Conservation (phyloP, 2,888 invertebrate genomes). For the Scrobipalpa atriplicella region DNA sequence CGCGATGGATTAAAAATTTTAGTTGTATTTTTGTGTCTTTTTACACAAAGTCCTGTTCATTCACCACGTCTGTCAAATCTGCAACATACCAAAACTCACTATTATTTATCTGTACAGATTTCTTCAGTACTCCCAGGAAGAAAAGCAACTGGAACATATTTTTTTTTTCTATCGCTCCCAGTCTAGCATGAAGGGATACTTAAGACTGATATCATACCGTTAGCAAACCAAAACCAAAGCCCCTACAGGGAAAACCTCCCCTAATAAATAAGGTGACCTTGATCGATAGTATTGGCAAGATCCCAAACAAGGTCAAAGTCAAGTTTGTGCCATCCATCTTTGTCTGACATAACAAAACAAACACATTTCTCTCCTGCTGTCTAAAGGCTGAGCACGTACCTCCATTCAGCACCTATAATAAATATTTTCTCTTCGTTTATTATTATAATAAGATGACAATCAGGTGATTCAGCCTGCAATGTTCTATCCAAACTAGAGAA, state of each 20-base stretch:
- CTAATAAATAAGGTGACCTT: conserved; percentile 12
- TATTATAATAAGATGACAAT: not conserved
- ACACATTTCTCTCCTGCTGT: conserved; percentile 12
- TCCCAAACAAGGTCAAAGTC: conserved; percentile 6
- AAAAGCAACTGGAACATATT: not conserved
- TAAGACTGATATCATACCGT: too few species aligned
- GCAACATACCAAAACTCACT: too few species aligned
- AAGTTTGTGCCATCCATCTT: conserved; percentile 12
- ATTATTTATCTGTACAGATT: too few species aligned
- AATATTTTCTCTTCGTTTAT: not conserved
- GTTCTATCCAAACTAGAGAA: too few species aligned
- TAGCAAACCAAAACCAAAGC: not conserved
- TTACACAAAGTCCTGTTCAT: too few species aligned
- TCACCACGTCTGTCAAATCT: too few species aligned
- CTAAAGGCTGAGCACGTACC: not conserved
- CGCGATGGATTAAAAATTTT: too few species aligned
- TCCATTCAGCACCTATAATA: not conserved
- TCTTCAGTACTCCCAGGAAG: too few species aligned
- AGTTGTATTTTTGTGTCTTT: too few species aligned
- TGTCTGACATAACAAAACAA: conserved; percentile 19
- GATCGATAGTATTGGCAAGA: not conserved
- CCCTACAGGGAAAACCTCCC: not conserved
- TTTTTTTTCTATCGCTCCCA: too few species aligned
- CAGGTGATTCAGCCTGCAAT: too few species aligned
- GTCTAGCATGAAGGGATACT: too few species aligned